A percentile compares a stretch with the other conserved stretches of the same genome.
Evolutionary conservation across 2,888 invertebrate species (phyloP).

Genomic region (Acleris literana): DNA sequence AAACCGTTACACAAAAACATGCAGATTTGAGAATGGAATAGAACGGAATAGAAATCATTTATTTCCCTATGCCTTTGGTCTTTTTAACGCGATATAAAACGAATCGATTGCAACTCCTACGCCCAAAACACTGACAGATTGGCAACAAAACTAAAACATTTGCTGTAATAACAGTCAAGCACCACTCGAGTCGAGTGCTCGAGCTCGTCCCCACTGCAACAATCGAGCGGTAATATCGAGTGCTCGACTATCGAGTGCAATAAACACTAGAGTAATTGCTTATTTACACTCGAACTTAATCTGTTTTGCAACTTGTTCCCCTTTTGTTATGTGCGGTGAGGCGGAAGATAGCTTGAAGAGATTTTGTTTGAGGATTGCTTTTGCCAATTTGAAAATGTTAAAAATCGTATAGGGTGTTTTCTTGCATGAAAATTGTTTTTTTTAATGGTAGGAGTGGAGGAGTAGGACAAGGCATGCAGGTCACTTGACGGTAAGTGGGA

Average conservation of each 20-base stretch:
- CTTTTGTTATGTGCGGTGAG: conserved; percentile 19
- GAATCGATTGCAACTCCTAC: not conserved
- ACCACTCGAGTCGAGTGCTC: conserved; percentile 27
- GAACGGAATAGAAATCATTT: too few relatives aligned
- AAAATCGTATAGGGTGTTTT: not conserved
- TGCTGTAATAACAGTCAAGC: conserved; percentile 39
- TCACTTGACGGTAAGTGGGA: too few relatives aligned
- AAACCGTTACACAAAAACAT: too few relatives aligned
- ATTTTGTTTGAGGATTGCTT: conserved; percentile 23
- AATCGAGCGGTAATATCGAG: conserved; percentile 27
- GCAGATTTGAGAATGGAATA: too few relatives aligned
- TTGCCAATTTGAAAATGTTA: not conserved
- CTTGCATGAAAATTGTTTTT: too few relatives aligned
- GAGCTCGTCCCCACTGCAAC: conserved; percentile 25
- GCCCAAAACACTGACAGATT: conserved; percentile 3
- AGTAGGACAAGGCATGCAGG: too few relatives aligned
- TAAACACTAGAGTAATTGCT: conserved; percentile 43
- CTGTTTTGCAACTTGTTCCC: conserved; percentile 31
- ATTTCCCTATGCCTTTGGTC: too few relatives aligned
- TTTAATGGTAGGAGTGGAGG: too few relatives aligned
- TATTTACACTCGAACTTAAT: conserved; percentile 43
- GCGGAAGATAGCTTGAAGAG: conserved; percentile 30
- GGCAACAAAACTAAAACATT: conserved; percentile 39
- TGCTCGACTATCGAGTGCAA: conserved; percentile 30
- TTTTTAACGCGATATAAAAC: too few relatives aligned